A percentile compares a stretch with the other conserved stretches of the same genome.
These are phyloP conservation scores for Oreochromis mossambicus DNA, from an alignment of 2,797 vertebrate genomes.

Conservation along the genomic window DNA sequence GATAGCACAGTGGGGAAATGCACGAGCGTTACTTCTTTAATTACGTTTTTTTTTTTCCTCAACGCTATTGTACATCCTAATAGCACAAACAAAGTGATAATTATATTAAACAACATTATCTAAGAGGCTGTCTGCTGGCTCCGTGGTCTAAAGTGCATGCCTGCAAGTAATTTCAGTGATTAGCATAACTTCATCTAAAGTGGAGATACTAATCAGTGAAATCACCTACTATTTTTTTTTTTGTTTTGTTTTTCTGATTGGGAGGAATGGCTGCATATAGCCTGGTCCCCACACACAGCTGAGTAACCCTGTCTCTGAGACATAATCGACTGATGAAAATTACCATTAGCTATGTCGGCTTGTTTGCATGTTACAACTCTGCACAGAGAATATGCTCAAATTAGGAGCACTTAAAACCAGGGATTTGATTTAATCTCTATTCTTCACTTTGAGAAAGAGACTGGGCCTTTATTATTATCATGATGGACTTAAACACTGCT, in stretches of 20 bases:
- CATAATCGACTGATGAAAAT: not conserved
- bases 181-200: conserved; percentile 9
- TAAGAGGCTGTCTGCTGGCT: conserved; percentile 15
- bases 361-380: not conserved
- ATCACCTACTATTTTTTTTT: conserved; percentile 28
- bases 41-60: not conserved
- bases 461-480: not conserved
- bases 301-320: not conserved
- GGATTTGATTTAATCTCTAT: not conserved
- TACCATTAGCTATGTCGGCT: not conserved
- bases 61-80: conserved; percentile 3
- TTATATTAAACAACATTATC: conserved; percentile 12
- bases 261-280: not conserved
- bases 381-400: not conserved
- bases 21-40: not conserved
- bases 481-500: not conserved
- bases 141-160: not conserved
- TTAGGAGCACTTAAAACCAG: not conserved
- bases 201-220: conserved; percentile 36
- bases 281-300: not conserved
- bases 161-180: conserved; percentile 32
- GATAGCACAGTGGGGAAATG: not conserved
- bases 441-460: not conserved
- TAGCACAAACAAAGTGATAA: conserved; percentile 3
- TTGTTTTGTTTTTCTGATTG: conserved; percentile 3